Conservation (phyloP, 2,797 vertebrate species). For the Sebastes kiyomatsui region DNA sequence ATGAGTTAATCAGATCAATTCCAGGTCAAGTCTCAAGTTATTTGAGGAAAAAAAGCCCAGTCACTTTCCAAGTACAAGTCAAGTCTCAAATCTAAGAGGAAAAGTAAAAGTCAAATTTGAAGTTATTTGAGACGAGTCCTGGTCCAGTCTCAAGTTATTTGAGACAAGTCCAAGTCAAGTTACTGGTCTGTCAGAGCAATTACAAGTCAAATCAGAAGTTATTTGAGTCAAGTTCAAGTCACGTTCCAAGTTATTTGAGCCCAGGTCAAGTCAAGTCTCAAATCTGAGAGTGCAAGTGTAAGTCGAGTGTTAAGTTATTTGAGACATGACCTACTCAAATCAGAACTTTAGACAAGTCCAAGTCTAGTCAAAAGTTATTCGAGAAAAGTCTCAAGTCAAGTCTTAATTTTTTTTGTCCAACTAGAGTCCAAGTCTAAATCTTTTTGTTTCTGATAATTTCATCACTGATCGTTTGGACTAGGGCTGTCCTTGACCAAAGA, state of each 20-base stretch:
- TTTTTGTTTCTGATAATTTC: background rate
- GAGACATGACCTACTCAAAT: background rate
- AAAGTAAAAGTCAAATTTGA: background rate
- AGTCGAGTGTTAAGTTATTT: background rate
- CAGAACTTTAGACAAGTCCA: background rate
- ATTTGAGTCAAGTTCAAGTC: background rate
- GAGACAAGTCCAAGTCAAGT: background rate
- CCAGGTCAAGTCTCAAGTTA: background rate
- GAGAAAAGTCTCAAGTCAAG: background rate
- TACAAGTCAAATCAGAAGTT: background rate
- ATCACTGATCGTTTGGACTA: background rate
- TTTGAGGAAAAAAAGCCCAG: background rate
- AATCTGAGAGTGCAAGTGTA: background rate
- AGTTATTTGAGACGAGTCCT: background rate
- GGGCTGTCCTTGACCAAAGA: too few species aligned
- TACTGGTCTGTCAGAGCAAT: background rate
- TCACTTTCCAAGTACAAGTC: background rate
- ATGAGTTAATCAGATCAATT: background rate
- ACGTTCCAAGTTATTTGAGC: too few species aligned
- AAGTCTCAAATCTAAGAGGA: background rate
- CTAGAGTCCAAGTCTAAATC: background rate
- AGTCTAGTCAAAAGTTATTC: background rate
- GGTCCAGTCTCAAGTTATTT: too few species aligned
- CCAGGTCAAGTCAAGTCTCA: background rate
- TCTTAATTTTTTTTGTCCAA: background rate